phyloP scores from a whole-genome alignment of 1,140 invertebrate species.

The Agraylea sexmaculata region DNA sequence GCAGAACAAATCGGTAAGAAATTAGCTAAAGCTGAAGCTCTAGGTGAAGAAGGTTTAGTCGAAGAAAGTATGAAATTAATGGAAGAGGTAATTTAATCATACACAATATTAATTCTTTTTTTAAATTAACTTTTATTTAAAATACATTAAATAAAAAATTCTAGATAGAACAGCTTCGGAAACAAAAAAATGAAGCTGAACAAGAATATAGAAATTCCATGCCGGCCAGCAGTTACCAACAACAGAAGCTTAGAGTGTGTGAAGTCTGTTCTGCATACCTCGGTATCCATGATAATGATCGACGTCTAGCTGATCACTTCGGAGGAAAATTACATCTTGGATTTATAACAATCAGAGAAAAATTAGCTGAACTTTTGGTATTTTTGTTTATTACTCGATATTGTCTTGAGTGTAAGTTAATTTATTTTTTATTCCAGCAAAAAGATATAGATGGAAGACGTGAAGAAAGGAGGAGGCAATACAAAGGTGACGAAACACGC shows the following conservation, averaged over 20 bases:
- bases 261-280: conserved; percentile 97
- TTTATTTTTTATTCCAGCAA: conserved; percentile 22
- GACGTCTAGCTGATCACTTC: conserved; percentile 96
- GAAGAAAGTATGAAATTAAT: conserved; percentile 90
- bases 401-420: background rate
- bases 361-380: conserved; percentile 86
- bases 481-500: conserved; percentile 26
- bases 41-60: conserved; percentile 87
- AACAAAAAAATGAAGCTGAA: conserved; percentile 85
- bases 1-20: conserved; percentile 97
- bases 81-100: conserved; percentile 58
- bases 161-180: conserved; percentile 80
- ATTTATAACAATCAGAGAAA: conserved; percentile 96
- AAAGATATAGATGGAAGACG: conserved; percentile 56
- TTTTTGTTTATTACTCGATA: too few relatives aligned
- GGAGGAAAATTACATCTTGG: conserved; percentile 98
- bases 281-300: conserved; percentile 97
- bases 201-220: conserved; percentile 94
- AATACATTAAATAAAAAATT: conserved; percentile 16
- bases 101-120: conserved; percentile 9
- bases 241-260: conserved; percentile 95
- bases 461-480: conserved; percentile 53
- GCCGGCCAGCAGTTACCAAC: conserved; percentile 95
- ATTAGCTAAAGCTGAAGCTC: conserved; percentile 82
- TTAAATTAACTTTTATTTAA: conserved; percentile 5